These are phyloP conservation scores for Anoplophora glabripennis DNA, from an alignment of 1,140 invertebrate genomes.

Conservation along the genomic window DNA sequence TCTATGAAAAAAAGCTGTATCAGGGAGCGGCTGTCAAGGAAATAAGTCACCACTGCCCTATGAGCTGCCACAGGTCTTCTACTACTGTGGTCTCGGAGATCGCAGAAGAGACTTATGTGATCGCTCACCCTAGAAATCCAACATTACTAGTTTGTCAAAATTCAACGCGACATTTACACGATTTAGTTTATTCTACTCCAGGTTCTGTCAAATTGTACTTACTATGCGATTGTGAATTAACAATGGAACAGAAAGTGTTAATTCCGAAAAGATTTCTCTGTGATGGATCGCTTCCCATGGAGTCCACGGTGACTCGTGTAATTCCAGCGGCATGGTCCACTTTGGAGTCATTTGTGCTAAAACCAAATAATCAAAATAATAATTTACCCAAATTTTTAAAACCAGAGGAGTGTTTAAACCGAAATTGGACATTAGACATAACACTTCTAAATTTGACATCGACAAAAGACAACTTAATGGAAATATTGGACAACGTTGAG, in stretches of 20 bases:
- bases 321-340: constrained; percentile 21
- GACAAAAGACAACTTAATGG: constrained; percentile 4
- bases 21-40: constrained; percentile 9
- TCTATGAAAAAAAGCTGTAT: constrained; percentile 8
- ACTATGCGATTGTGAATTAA: constrained; percentile 8
- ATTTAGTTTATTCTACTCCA: not conserved
- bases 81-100: constrained; percentile 9
- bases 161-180: not conserved
- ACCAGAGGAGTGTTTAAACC: constrained; percentile 13
- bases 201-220: constrained; percentile 3
- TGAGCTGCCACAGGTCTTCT: constrained; percentile 14
- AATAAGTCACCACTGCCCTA: constrained; percentile 10
- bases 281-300: not conserved
- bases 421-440: constrained; percentile 19
- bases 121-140: not conserved
- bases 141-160: not conserved
- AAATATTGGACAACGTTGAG: constrained; percentile 7
- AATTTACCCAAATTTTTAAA: constrained; percentile 13
- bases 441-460: constrained; percentile 19
- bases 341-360: constrained; percentile 19
- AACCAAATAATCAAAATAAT: constrained; percentile 7
- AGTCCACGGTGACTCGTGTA: constrained; percentile 1
- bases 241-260: not conserved
- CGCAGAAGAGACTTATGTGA: not conserved
- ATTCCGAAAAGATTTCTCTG: constrained; percentile 19